phyloP scores from a whole-genome alignment of 2,888 invertebrate species.

The Ormyrus pomaceus region DNA sequence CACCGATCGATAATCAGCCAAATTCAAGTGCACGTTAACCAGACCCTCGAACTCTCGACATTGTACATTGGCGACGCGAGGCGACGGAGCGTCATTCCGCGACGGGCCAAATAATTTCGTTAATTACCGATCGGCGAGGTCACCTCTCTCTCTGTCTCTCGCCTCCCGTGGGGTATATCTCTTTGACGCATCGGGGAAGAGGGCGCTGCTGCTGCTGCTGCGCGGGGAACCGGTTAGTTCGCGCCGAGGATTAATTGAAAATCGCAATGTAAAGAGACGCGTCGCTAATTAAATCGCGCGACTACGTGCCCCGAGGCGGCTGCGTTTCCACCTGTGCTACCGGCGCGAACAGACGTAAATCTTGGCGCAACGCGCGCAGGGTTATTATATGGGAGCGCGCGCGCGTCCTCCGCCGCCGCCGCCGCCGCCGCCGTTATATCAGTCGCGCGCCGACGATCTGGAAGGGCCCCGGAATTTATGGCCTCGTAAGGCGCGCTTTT shows the following conservation, averaged over 20 bases:
- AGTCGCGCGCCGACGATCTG: background rate
- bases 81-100: too few species aligned
- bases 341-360: constrained; percentile 19
- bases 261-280: constrained; percentile 27
- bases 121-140: too few species aligned
- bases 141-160: too few species aligned
- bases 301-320: constrained; percentile 11
- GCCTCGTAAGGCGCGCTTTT: constrained; percentile 13
- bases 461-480: constrained; percentile 31
- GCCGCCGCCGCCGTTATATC: too few species aligned
- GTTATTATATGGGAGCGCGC: constrained; percentile 11
- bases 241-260: constrained; percentile 33
- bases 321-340: too few species aligned
- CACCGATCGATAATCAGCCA: too few species aligned
- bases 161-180: too few species aligned
- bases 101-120: too few species aligned
- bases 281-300: constrained; percentile 47
- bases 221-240: constrained; percentile 6
- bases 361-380: constrained; percentile 1
- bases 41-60: too few species aligned
- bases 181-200: too few species aligned
- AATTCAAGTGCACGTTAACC: too few species aligned
- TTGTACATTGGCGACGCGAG: too few species aligned
- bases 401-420: background rate
- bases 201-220: background rate